Percentiles rank a stretch among this genome's conserved stretches.
Evolutionary conservation across 2,797 vertebrate genomes (phyloP).

Genomic region (Taeniopygia guttata): DNA sequence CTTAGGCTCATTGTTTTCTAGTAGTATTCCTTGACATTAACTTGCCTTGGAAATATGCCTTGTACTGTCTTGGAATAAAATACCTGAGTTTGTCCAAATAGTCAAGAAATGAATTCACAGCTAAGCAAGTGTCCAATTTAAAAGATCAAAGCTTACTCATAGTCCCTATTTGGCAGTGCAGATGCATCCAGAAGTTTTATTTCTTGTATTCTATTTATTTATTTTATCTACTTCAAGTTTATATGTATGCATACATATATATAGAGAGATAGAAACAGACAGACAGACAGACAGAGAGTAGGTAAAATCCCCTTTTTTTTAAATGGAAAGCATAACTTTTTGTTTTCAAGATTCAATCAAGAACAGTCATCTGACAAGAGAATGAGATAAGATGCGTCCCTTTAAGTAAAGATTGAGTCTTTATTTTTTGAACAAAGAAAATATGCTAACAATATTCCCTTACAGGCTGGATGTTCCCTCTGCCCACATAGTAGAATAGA

Average conservation of each 20-base stretch:
- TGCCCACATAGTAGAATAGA: not conserved
- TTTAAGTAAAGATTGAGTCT: not conserved
- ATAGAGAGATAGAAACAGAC: not conserved
- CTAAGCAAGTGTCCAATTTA: not conserved
- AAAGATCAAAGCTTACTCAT: not conserved
- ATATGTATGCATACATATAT: no score
- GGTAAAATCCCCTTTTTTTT: accelerated
- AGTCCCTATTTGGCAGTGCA: not conserved
- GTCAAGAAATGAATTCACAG: not conserved
- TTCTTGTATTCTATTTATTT: not conserved
- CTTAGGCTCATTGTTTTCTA: not conserved
- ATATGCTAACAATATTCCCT: not conserved
- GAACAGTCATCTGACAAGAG: not conserved
- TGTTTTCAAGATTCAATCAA: not conserved
- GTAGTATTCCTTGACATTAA: not conserved
- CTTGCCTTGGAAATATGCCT: not conserved
- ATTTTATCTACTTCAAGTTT: not conserved
- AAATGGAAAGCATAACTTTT: not conserved
- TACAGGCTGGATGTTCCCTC: not conserved
- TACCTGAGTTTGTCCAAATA: not conserved
- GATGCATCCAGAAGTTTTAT: not conserved
- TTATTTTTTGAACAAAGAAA: not conserved
- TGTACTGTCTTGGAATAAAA: not conserved
- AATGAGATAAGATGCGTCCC: not conserved
- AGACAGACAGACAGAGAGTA: not conserved